Evolutionary conservation across 2,797 vertebrate species (phyloP).

Genomic region (Pseudotriccus pelzelni): DNA sequence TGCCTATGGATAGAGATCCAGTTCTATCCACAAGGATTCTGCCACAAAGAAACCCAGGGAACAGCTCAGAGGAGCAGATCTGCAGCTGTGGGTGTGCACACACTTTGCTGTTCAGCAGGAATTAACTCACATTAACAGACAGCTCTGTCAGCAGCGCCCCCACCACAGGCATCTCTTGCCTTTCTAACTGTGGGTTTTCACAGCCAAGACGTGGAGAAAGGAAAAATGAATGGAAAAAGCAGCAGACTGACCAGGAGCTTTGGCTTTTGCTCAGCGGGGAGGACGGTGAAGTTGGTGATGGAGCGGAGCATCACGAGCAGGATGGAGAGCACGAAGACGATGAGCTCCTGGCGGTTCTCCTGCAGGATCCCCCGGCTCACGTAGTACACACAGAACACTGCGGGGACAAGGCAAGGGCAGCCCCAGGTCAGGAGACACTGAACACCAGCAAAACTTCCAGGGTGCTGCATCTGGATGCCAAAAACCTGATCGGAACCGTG

Average conservation of each 20-base stretch:
- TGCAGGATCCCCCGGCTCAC: conserved; percentile 84
- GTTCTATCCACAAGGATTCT: not conserved
- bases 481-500: accelerated
- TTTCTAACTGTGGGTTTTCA: not conserved
- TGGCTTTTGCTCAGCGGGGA: conserved; percentile 58
- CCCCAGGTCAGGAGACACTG: not conserved
- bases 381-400: conserved; percentile 88
- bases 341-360: conserved; percentile 87
- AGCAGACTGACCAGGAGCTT: conserved; percentile 77
- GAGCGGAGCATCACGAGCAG: conserved; percentile 82
- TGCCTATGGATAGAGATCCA: not conserved
- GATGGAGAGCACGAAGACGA: conserved; percentile 80
- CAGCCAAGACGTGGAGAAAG: not conserved
- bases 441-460: accelerated
- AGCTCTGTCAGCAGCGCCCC: not conserved
- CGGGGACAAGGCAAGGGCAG: not conserved
- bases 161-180: not conserved
- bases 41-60: not conserved
- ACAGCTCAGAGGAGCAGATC: not conserved
- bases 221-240: not conserved
- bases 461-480: not conserved
- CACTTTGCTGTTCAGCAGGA: not conserved
- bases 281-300: conserved; percentile 80
- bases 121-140: not conserved
- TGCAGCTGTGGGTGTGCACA: not conserved